phyloP scores from a whole-genome alignment of 1,140 invertebrate species.

The Camponotus floridanus region DNA sequence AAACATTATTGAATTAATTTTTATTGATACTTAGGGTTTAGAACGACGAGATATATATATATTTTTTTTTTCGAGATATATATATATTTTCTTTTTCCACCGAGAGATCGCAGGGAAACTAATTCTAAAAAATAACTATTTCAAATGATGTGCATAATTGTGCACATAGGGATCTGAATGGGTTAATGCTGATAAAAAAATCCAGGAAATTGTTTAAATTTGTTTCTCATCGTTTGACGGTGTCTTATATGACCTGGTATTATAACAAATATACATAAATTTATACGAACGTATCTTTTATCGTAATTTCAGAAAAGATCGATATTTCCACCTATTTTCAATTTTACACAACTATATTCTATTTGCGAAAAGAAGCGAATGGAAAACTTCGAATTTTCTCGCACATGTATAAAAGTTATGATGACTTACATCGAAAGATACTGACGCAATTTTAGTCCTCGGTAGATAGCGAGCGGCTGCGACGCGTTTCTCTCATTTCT shows the following conservation, averaged over 20 bases:
- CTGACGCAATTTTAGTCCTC: constrained; percentile 23
- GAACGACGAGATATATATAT: too few species aligned
- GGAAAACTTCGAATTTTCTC: neutral
- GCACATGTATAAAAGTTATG: neutral
- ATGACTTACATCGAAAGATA: constrained; percentile 20
- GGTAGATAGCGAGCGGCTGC: neutral
- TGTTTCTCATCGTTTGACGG: neutral
- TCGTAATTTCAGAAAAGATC: neutral
- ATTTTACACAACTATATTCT: neutral
- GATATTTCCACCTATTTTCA: neutral
- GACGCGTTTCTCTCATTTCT: constrained; percentile 36
- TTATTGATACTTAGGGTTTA: too few species aligned
- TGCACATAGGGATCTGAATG: too few species aligned
- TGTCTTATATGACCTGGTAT: neutral
- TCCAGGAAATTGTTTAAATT: neutral
- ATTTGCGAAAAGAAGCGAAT: too few species aligned
- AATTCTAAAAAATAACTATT: too few species aligned
- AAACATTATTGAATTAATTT: too few species aligned
- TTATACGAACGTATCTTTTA: neutral
- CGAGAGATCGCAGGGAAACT: neutral
- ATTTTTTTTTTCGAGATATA: too few species aligned
- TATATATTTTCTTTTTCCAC: too few species aligned
- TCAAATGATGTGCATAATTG: too few species aligned
- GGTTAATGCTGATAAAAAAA: neutral
- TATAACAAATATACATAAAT: neutral